These are phyloP conservation scores for Liolophura sinensis DNA, from an alignment of 1,140 invertebrate species.

Conservation along the genomic window DNA sequence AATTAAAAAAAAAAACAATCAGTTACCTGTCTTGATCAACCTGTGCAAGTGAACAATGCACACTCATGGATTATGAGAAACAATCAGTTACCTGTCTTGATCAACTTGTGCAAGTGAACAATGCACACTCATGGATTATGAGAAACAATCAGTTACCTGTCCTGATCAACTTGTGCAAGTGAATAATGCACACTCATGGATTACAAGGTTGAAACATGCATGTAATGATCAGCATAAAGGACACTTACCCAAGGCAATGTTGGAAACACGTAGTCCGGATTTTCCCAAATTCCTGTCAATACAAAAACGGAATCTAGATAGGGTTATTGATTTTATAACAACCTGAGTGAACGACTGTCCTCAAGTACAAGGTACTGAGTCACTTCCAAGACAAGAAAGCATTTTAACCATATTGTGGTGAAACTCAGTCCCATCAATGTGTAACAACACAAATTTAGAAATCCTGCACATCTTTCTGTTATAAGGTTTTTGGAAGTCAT, in stretches of 20 bases:
- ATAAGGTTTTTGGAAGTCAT: too few relatives aligned
- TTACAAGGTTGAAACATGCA: background rate
- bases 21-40: too few relatives aligned
- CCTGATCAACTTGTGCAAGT: background rate
- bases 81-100: background rate
- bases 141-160: background rate
- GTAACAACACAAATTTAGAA: too few relatives aligned
- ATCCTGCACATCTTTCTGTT: too few relatives aligned
- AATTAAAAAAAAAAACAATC: background rate
- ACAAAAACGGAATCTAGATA: conserved; percentile 10
- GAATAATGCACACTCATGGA: background rate
- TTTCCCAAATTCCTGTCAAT: conserved; percentile 81
- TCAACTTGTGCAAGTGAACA: background rate
- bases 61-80: background rate
- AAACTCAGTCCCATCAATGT: too few relatives aligned
- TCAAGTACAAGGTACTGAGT: too few relatives aligned
- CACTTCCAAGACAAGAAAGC: too few relatives aligned
- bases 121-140: background rate
- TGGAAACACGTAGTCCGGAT: conserved; percentile 87
- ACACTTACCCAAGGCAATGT: conserved; percentile 79
- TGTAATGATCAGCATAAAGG: conserved; percentile 8
- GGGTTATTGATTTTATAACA: too few relatives aligned
- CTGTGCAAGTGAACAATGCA: background rate
- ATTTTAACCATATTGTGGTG: too few relatives aligned
- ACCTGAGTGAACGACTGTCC: too few relatives aligned